phyloP scores from a whole-genome alignment of 2,113 vertebrate species.

The Ranitomeya imitator region DNA sequence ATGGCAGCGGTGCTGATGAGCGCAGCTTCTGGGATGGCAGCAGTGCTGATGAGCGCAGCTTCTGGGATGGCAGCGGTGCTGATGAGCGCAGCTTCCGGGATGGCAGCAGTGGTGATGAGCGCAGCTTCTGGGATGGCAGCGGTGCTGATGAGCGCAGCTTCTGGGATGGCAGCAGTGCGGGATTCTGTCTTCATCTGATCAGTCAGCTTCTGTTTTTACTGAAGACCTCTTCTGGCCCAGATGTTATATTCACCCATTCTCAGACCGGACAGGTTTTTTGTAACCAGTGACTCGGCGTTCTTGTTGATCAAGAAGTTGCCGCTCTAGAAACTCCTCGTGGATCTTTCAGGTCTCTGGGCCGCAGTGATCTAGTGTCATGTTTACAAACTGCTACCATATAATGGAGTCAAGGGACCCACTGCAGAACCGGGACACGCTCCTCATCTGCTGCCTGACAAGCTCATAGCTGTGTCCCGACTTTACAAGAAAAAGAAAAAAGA shows the following conservation, averaged over 20 bases:
- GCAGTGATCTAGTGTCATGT: slow-evolving; percentile 7
- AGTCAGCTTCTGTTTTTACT: neutral
- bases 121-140: slow-evolving; percentile 58
- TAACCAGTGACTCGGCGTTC: neutral
- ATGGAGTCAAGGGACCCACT: neutral
- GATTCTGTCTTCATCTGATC: neutral
- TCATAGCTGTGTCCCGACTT: slow-evolving; percentile 36
- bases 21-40: no score
- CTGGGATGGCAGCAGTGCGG: slow-evolving; percentile 60
- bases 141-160: slow-evolving; percentile 75
- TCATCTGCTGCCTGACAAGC: slow-evolving; percentile 21
- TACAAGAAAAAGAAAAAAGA: neutral
- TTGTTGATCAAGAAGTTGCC: slow-evolving; percentile 39
- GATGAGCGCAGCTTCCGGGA: no score
- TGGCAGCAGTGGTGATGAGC: no score
- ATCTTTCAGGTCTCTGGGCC: neutral
- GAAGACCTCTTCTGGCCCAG: neutral
- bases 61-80: no score
- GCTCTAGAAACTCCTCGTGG: neutral
- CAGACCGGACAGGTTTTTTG: neutral
- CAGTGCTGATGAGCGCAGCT: no score
- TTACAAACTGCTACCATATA: slow-evolving; percentile 31
- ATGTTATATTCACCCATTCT: neutral
- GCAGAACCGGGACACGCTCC: neutral
- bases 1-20: no score